These are phyloP conservation scores for Abscondita cerata DNA, from an alignment of 2,888 invertebrate species.

Conservation along the genomic window DNA sequence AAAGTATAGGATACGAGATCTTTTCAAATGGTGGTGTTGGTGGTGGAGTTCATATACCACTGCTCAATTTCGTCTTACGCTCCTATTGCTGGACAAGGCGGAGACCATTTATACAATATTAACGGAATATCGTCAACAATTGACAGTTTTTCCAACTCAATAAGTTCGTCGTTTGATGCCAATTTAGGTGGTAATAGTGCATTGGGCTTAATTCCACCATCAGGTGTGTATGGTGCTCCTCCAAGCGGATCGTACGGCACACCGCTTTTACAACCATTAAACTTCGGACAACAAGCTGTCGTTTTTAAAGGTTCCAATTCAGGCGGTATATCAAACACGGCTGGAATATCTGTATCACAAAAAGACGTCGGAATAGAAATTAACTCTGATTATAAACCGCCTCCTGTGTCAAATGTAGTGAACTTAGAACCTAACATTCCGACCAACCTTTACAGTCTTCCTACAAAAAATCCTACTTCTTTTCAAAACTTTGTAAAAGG, in stretches of 20 bases:
- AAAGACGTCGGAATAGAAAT: slow-evolving; percentile 67
- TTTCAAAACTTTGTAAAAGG: slow-evolving; percentile 58
- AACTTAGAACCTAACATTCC: slow-evolving; percentile 62
- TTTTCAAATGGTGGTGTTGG: slow-evolving; percentile 40
- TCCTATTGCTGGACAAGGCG: slow-evolving; percentile 53
- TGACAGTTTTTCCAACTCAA: slow-evolving; percentile 54
- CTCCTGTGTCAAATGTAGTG: slow-evolving; percentile 65
- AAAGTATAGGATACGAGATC: slow-evolving; percentile 59
- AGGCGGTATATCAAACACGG: slow-evolving; percentile 70
- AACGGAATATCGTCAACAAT: slow-evolving; percentile 49
- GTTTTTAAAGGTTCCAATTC: slow-evolving; percentile 79
- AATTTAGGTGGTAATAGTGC: slow-evolving; percentile 36
- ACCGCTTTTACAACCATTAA: slow-evolving; percentile 48
- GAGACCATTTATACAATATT: slow-evolving; percentile 53
- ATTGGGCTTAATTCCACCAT: slow-evolving; percentile 65
- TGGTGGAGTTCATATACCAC: slow-evolving; percentile 49
- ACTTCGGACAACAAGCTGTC: slow-evolving; percentile 67
- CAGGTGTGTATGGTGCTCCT: slow-evolving; percentile 68
- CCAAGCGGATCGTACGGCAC: slow-evolving; percentile 61
- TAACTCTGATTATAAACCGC: slow-evolving; percentile 66
- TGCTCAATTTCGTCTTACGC: slow-evolving; percentile 54
- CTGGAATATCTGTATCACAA: slow-evolving; percentile 68
- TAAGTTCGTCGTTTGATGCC: slow-evolving; percentile 29
- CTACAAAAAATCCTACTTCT: slow-evolving; percentile 59
- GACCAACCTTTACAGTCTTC: slow-evolving; percentile 62